phyloP scores from a whole-genome alignment of 2,113 vertebrate genomes.

The Cynocephalus volans region DNA sequence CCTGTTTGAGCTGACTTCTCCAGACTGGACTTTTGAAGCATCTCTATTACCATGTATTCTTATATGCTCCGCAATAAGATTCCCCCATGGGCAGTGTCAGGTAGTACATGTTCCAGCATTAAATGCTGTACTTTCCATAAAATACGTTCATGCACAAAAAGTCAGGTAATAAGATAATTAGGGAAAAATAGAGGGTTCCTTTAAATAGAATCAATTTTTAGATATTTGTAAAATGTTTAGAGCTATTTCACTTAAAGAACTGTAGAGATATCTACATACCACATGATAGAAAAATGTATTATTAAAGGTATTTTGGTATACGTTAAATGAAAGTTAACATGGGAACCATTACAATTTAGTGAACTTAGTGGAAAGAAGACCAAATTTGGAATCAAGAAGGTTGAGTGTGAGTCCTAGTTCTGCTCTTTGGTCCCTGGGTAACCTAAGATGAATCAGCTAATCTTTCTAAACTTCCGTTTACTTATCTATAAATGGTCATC shows the following conservation, averaged over 20 bases:
- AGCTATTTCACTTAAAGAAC: constrained; percentile 41
- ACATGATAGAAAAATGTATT: constrained; percentile 9
- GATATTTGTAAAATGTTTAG: not conserved
- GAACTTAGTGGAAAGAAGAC: not conserved
- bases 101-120: not conserved
- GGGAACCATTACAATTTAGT: not conserved
- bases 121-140: not conserved
- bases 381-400: constrained; percentile 13
- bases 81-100: not conserved
- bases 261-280: not conserved
- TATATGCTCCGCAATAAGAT: not conserved
- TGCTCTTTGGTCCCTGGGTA: not conserved
- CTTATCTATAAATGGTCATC: constrained; percentile 22
- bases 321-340: constrained; percentile 23
- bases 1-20: not conserved
- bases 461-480: constrained; percentile 40
- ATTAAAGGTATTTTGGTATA: not conserved
- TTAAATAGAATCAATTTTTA: constrained; percentile 5
- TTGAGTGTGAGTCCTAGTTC: not conserved
- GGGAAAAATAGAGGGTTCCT: not conserved
- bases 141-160: not conserved
- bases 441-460: constrained; percentile 38
- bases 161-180: not conserved
- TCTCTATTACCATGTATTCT: not conserved
- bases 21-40: constrained; percentile 9